These are phyloP conservation scores for Lethocerus indicus DNA, from an alignment of 1,140 invertebrate genomes.

Conservation along the genomic window DNA sequence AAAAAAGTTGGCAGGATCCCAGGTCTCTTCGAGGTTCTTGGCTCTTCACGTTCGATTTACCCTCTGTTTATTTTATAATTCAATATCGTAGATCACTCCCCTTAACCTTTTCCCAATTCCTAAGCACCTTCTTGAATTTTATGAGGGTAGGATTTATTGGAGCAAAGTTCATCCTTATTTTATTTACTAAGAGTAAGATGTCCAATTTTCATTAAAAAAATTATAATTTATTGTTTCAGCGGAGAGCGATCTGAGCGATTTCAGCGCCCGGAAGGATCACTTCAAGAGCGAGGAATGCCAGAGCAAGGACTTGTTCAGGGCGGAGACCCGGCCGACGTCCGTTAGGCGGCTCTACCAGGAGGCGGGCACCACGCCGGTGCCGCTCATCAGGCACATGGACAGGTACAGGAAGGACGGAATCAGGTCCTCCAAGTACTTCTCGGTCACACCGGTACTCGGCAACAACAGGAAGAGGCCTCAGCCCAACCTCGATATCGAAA, in stretches of 20 bases:
- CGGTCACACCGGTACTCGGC: constrained; percentile 61
- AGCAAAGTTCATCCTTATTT: too few relatives aligned
- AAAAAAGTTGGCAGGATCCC: too few relatives aligned
- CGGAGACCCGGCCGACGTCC: constrained; percentile 42
- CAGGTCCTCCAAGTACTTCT: constrained; percentile 39
- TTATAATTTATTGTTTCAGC: constrained; percentile 43
- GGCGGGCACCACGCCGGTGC: constrained; percentile 32
- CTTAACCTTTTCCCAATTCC: too few relatives aligned
- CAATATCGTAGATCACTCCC: too few relatives aligned
- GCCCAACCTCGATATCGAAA: constrained; percentile 70
- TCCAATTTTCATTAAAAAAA: too few relatives aligned
- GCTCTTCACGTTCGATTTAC: too few relatives aligned
- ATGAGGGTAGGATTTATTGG: too few relatives aligned
- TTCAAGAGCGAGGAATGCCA: constrained; percentile 43
- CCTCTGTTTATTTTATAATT: too few relatives aligned
- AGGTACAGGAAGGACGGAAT: constrained; percentile 32
- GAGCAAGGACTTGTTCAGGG: constrained; percentile 47
- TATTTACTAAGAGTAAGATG: too few relatives aligned
- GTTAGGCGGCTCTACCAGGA: constrained; percentile 54
- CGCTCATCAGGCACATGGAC: constrained; percentile 29
- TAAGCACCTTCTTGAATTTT: too few relatives aligned
- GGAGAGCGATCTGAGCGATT: constrained; percentile 67
- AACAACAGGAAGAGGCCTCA: constrained; percentile 36
- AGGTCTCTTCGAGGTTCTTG: too few relatives aligned
- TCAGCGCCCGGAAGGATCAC: constrained; percentile 54